phyloP scores from a whole-genome alignment of 2,113 vertebrate species.

The Gymnorhina tibicen region DNA sequence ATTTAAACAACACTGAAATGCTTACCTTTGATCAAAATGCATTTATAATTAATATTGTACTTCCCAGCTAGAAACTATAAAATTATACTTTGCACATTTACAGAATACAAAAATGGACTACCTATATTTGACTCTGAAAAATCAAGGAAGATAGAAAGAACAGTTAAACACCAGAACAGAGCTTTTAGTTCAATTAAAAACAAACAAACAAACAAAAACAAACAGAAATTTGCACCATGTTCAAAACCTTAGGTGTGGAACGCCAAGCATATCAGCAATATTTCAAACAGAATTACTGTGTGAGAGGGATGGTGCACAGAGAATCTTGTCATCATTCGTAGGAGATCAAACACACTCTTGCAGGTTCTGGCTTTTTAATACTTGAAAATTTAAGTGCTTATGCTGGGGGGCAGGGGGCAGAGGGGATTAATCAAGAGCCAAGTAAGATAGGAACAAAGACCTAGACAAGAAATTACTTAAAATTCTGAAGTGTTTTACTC shows the following conservation, averaged over 20 bases:
- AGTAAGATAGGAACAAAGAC: not conserved
- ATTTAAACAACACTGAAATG: not conserved
- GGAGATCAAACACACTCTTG: not conserved
- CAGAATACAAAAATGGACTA: not conserved
- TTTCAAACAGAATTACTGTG: not conserved
- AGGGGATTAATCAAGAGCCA: not conserved
- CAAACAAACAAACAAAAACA: not conserved
- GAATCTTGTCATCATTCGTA: not conserved
- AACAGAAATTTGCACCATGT: not conserved
- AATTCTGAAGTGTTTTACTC: not conserved
- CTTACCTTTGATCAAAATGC: not conserved
- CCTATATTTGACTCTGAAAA: not conserved
- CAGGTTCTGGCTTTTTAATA: not conserved
- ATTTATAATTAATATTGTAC: not conserved
- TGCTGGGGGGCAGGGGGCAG: too few relatives aligned
- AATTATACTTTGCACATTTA: not conserved
- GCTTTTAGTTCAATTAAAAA: not conserved
- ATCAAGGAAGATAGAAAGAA: not conserved
- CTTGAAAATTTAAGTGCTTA: not conserved
- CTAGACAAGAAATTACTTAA: not conserved
- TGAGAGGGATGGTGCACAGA: rapidly evolving
- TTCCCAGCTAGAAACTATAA: not conserved
- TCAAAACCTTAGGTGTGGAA: not conserved
- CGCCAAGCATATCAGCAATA: not conserved
- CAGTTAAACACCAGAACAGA: not conserved